A percentile compares a stretch with the other conserved stretches of the same genome.
Evolutionary conservation across 92 coral and sea anemone species (phyloP).

Genomic region (Bergia sp.): DNA sequence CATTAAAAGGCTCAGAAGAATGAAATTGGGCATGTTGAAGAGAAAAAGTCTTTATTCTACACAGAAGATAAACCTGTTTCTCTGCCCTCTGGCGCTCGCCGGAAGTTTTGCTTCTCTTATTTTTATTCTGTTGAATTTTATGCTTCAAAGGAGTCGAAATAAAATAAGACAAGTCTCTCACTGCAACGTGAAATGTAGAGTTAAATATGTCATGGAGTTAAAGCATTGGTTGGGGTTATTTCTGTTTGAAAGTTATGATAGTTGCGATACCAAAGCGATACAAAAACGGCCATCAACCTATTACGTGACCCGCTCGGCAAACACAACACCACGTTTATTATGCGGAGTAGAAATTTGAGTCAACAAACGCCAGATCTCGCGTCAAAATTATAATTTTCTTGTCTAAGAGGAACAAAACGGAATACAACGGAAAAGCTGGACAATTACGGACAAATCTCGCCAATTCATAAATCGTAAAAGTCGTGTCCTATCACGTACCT

Average conservation of each 20-base stretch:
- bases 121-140: conserved; percentile 1
- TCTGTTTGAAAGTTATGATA: not conserved
- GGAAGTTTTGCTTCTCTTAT: not conserved
- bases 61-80: not conserved
- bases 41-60: not conserved
- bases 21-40: not conserved
- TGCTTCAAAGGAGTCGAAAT: not conserved
- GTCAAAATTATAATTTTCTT: not conserved
- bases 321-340: not conserved
- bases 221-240: not conserved
- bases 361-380: conserved; percentile 24
- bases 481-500: conserved; percentile 65
- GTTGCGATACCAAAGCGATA: not conserved
- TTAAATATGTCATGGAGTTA: not conserved
- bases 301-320: conserved; percentile 33
- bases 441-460: not conserved
- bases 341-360: conserved; percentile 1
- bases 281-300: not conserved
- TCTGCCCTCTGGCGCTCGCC: not conserved
- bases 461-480: conserved; percentile 33
- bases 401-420: not conserved
- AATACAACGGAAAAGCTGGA: not conserved
- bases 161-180: not conserved
- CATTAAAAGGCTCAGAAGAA: not conserved
- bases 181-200: not conserved